phyloP scores from a whole-genome alignment of 2,113 vertebrate species.

The Talpa occidentalis region DNA sequence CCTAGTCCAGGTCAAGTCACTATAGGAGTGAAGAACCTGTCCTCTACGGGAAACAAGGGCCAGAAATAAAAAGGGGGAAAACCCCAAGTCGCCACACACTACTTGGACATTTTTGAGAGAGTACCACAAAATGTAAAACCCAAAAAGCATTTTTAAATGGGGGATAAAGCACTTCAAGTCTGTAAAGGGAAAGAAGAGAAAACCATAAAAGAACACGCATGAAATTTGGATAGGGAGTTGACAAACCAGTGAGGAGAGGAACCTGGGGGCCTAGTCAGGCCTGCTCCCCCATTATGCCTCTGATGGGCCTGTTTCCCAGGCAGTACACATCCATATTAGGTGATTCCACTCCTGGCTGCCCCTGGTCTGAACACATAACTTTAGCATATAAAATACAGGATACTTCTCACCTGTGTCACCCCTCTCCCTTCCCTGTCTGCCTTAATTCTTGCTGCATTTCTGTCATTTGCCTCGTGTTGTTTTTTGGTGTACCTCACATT shows the following conservation, averaged over 20 bases:
- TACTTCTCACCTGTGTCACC: not conserved
- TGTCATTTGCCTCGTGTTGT: not conserved
- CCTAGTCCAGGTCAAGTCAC: not conserved
- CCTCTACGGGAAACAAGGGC: not conserved
- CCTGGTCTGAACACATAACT: not conserved
- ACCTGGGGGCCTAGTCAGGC: not conserved
- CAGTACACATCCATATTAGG: not conserved
- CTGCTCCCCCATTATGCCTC: not conserved
- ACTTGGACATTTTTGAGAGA: not conserved
- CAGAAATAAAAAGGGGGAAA: not conserved
- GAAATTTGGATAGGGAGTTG: not conserved
- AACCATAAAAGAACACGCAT: rapidly evolving
- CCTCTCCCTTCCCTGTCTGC: not conserved
- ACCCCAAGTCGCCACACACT: not conserved
- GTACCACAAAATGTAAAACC: not conserved
- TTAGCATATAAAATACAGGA: not conserved
- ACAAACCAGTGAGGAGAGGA: not conserved
- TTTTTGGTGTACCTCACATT: not conserved
- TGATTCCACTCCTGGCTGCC: not conserved
- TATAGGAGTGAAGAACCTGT: not conserved
- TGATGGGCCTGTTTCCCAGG: not conserved
- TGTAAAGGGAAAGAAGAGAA: not conserved
- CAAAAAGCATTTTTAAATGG: not conserved
- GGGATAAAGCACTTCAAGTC: not conserved
- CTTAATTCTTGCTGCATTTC: not conserved